Base-by-base conservation (phyloP, 2,888 invertebrate species). In the Lamellibrachia satsuma region DNA sequence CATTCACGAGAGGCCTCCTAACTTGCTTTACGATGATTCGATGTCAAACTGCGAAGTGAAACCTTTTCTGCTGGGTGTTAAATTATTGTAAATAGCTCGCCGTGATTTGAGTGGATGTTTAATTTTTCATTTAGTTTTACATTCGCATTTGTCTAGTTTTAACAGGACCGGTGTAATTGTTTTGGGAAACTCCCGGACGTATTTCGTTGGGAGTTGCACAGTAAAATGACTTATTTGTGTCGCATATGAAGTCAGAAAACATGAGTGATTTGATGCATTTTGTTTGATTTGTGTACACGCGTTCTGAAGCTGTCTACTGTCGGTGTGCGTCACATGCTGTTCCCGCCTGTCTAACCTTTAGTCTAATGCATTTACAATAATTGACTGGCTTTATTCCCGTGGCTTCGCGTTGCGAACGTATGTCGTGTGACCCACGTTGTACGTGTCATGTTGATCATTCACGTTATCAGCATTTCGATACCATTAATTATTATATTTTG, bases 101-200 rank as follows among this genome's bases (percentile, higher is more conserved):
- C 75, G 75, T 75, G 22, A n/a, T 75, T 75, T 75, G 75, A 75
- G 75, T 75, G 75, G 75, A 75, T 75, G 75, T 75, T 75, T 75
- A 75, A 75, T 75, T 15, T 75, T 75, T 75, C 75, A 75, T 75
- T 75, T 75, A 75, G 75, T 75, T 75, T 75, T 75, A 75, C 15
- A 75, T 75, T 75, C 75, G 75, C 75, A 75, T 75, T 75, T 75
- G 75, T 75, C 75, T 75, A 15, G 75, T 75, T 75, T 75, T 75
- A 75, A 75, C 75, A 75, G 75, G 75, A 75, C 75, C 75, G 75
- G 75, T 75, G 75, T 75, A 22, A 75, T 75, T 75, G n/a, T 75
- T 75, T 75, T 75, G 22, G 75, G 75, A 22, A 22, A 75, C 22
- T 75, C 75, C 75, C 22, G 15, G 75, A 75, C 75, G 22, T 75